Evolutionary conservation across 2,113 vertebrate genomes (phyloP), one percentile per base, ranked within the genome.

Genomic region (Tyrannus savana): DNA sequence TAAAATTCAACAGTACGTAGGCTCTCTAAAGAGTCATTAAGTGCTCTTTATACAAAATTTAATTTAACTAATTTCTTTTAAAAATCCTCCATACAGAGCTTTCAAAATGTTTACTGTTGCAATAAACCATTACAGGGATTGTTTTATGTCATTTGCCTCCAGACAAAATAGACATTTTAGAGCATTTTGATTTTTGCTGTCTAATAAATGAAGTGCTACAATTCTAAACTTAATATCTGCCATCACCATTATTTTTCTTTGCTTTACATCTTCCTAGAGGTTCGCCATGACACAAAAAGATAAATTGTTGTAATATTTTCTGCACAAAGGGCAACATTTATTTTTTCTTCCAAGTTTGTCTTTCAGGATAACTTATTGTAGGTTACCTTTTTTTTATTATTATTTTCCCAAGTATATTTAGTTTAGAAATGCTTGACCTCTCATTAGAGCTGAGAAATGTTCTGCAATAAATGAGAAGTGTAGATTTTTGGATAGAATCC

Each of bases 171-270:
- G 88, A 96, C 66, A 79, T 95, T 97, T 93, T 89, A 62, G 84
- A 97, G 88, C 86, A 59, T 90, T 96, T 91, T 89, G 89, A 94
- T 95, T 91, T 90, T 90, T 96, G 47, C 60, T 90, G 56, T 86
- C 66, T 76, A 94, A 94, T 94, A 96, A 97, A 95, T 86, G 85
- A 96, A 97, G 90, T 92, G 87, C 94, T 96, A 82, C 93, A 93
- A 81, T 77, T 93, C 92, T 89, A 66, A 21, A 93, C 76, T 81
- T 97, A 89, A 87, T 96, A 95, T 95, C 94, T 96, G 96, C 68
- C 90, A 91, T 82, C 22, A 18, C 69, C 82, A 82, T 94, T 97
- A 88, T 85, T 95, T 96, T 87, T 80, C 72, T 49, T 82, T 68
- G 33, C 91, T 96, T 95, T 86, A 89, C 85, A 89, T 96, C 93